Base-by-base conservation (phyloP, 2,797 vertebrate species). In the Pangasius djambal region DNA sequence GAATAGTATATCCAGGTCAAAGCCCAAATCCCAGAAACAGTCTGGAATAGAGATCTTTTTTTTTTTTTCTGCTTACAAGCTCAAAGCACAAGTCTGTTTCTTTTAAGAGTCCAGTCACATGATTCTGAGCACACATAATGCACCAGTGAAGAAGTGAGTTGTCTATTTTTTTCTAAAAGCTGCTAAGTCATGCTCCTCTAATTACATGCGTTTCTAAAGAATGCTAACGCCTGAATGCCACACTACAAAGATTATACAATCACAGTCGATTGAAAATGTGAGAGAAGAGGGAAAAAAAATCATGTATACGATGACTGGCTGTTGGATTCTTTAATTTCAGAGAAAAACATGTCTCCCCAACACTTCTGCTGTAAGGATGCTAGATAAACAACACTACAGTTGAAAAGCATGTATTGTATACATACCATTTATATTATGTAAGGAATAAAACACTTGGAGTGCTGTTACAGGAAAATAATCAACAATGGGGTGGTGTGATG, bases 21-120 rank as follows among this genome's bases (percentile, higher is more conserved):
- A 75, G n/a, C 59, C 82, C 57, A 65, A 84, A 84, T 65, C 59
- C 82, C 34, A 63, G 28, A 59, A 84, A 52, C 61, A 78, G 83
- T 31, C 25, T 81, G 63, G 63, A 78, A 8, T 37, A 70, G 12
- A 44, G 20, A 48, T 88, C 15, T 52, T 75, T 88, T 61, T 57
- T 18, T 40, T 48, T 40, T 44, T 48, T 28, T 31, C 44, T 34
- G 20, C 16, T n/a, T 40, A 81, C 81, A 52, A 9, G 44, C 12
- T 20, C 22, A 69, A 86, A 86, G 22, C 74, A 79, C n/a, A 59
- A 40, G 22, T 83, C 57, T 63, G 55, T 44, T 63, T 83, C 16
- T 31, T 84, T 69, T 15, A n/a, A 34, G 18, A 79, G 12, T 59
- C 61, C 2, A 37, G 28, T 79, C 61, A 85, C n/a, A 52, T 9